Conservation (phyloP, 2,888 invertebrate species). For the Malthinus seriepunctatus region DNA sequence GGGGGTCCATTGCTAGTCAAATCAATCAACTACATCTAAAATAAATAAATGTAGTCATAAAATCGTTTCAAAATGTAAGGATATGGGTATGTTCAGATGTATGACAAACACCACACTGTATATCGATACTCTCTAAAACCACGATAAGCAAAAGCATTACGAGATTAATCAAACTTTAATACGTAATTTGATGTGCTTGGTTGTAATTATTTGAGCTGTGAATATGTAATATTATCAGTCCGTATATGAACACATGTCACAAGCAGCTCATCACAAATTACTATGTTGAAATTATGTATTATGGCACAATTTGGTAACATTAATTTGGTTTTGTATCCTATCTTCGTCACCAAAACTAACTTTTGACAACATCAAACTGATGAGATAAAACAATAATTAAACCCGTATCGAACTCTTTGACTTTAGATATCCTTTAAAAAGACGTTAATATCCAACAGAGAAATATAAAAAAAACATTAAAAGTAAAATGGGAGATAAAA, state of each 20-base stretch:
- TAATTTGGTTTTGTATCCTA: constrained; percentile 9
- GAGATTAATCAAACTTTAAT: constrained; percentile 8
- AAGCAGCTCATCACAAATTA: constrained; percentile 12
- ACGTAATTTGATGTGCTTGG: constrained; percentile 5
- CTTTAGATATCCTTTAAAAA: no score
- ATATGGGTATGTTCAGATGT: no score
- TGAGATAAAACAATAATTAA: background rate
- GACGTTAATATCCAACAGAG: no score
- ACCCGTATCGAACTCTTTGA: no score
- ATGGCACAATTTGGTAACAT: constrained; percentile 4
- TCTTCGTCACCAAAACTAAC: background rate
- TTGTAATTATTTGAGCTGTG: constrained; percentile 9
- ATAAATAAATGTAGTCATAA: no score
- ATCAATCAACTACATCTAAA: no score
- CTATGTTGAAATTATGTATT: constrained; percentile 6
- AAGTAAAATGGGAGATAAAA: no score
- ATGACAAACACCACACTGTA: no score
- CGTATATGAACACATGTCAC: constrained; percentile 10
- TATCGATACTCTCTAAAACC: background rate
- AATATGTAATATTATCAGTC: constrained; percentile 8
- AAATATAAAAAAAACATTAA: no score
- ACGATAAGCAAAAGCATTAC: background rate
- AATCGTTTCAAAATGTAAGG: no score
- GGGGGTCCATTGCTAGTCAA: no score
- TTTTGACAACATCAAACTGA: constrained; percentile 2